These are phyloP conservation scores for Bostrychus sinensis DNA, from an alignment of 2,113 vertebrate species.

Conservation along the genomic window DNA sequence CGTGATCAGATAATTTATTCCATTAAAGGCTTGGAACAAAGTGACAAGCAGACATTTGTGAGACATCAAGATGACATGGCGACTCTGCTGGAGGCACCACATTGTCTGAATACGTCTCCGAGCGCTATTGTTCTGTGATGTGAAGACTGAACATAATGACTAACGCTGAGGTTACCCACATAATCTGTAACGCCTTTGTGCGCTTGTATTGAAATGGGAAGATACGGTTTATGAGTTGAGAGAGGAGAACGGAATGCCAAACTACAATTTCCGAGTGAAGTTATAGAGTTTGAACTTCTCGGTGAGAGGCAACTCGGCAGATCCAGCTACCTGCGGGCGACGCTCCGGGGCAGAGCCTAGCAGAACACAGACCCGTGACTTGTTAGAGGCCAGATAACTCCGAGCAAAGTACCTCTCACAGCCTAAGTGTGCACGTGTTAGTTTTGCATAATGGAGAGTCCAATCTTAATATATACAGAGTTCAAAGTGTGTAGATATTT, in stretches of 20 bases:
- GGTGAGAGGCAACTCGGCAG: conserved; percentile 23
- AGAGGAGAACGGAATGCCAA: not conserved
- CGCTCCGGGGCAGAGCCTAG: conserved; percentile 30
- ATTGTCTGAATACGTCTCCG: conserved; percentile 31
- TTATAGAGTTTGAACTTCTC: conserved; percentile 16
- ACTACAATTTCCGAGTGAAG: not conserved
- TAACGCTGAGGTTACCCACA: not conserved
- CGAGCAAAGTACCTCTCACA: conserved; percentile 22
- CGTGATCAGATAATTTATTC: conserved; percentile 52
- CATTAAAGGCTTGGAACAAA: conserved; percentile 50
- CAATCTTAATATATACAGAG: not conserved
- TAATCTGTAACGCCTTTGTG: not conserved
- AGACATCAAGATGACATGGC: conserved; percentile 50
- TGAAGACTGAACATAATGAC: conserved; percentile 22
- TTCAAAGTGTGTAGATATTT: too few relatives aligned
- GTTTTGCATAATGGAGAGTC: not conserved
- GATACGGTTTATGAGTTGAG: not conserved
- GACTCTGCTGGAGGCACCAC: conserved; percentile 38
- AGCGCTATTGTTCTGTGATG: conserved; percentile 17
- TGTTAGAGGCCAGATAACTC: conserved; percentile 35
- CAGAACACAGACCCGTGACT: conserved; percentile 36
- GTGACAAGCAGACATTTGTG: conserved; percentile 52
- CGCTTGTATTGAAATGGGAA: not conserved
- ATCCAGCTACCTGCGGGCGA: conserved; percentile 33
- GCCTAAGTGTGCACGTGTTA: not conserved